These are phyloP conservation scores for Notechis scutatus DNA, from an alignment of 2,113 vertebrate species.

Conservation along the genomic window DNA sequence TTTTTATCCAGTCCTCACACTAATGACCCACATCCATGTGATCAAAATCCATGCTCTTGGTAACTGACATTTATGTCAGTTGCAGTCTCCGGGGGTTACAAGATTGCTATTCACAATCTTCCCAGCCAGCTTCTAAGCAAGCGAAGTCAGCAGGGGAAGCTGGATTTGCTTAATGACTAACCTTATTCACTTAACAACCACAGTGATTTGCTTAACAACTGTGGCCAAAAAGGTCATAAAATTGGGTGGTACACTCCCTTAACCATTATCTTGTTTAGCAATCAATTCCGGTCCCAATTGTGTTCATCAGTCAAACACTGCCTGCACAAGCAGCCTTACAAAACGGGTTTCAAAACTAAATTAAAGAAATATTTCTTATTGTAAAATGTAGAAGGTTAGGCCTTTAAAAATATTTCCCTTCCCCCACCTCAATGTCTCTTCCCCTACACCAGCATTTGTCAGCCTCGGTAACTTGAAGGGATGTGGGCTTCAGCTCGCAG, in stretches of 20 bases:
- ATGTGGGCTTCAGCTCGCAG: neutral
- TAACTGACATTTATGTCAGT: neutral
- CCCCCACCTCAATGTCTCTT: neutral
- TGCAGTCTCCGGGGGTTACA: neutral
- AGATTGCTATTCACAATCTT: neutral
- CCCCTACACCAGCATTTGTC: neutral
- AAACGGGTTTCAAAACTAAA: neutral
- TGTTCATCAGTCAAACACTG: neutral
- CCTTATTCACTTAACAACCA: neutral
- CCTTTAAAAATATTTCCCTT: neutral
- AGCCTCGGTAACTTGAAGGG: neutral
- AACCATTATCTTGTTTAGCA: neutral
- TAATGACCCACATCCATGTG: neutral
- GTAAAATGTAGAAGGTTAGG: neutral
- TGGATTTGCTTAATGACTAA: neutral
- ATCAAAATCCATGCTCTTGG: neutral
- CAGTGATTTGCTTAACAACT: neutral
- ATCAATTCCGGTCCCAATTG: neutral
- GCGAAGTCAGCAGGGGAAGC: neutral
- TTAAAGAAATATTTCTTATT: neutral
- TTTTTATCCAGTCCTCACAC: neutral
- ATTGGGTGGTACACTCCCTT: neutral
- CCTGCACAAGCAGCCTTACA: neutral
- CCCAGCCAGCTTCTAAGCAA: neutral
- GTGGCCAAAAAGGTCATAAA: neutral